These are phyloP conservation scores for Neodon shergylaensis DNA, from an alignment of 2,113 vertebrate species.

Conservation along the genomic window DNA sequence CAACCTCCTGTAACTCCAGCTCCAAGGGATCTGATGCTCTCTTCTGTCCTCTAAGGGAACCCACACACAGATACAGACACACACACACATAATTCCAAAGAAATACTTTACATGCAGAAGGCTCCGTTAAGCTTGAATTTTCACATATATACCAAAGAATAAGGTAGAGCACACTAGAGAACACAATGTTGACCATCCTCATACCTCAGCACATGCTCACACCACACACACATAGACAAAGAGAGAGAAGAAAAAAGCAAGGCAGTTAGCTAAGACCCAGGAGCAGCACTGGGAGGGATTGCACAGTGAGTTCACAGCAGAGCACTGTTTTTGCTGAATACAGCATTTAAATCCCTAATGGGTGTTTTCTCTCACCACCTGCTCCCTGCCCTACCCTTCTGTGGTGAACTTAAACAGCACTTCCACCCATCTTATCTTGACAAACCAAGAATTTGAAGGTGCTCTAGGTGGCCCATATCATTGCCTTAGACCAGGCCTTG, in stretches of 20 bases:
- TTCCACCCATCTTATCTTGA: not conserved
- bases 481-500: not conserved
- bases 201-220: not conserved
- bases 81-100: not conserved
- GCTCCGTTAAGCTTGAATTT: not conserved
- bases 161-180: not conserved
- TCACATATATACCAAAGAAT: not conserved
- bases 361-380: not conserved
- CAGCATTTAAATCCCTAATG: not conserved
- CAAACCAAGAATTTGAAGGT: slow-evolving; percentile 14
- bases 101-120: not conserved
- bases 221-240: not conserved
- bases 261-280: not conserved
- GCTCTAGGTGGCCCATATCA: not conserved
- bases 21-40: not conserved
- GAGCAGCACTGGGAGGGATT: not conserved
- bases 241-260: not conserved
- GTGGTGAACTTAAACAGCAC: not conserved
- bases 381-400: not conserved
- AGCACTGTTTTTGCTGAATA: not conserved
- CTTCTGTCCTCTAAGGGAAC: not conserved
- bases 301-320: not conserved
- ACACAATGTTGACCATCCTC: not conserved
- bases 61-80: not conserved
- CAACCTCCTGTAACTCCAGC: not conserved